Percentiles rank a stretch among this genome's conserved stretches.
phyloP scores from a whole-genome alignment of 2,797 vertebrate species.

The Lagodon rhomboides region DNA sequence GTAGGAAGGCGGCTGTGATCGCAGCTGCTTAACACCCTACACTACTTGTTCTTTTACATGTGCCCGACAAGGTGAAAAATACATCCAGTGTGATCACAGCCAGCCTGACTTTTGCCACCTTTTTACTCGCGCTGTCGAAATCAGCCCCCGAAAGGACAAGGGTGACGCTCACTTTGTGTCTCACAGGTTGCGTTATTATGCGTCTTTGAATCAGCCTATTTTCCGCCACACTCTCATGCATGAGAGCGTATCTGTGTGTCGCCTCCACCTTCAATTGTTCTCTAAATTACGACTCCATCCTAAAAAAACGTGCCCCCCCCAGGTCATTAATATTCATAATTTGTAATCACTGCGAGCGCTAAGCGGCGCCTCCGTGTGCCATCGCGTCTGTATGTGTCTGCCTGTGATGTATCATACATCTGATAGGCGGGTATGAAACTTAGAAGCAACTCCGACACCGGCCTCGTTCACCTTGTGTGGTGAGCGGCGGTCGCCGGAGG shows the following conservation, averaged over 20 bases:
- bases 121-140: not conserved
- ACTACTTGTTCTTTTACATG: constrained; percentile 2
- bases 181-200: constrained; percentile 19
- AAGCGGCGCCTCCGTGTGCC: not conserved
- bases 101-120: not conserved
- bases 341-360: constrained; percentile 59
- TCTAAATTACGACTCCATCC: constrained; percentile 62
- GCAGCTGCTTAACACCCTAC: constrained; percentile 13
- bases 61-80: constrained; percentile 16
- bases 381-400: constrained; percentile 14
- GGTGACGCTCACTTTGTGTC: not conserved
- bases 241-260: constrained; percentile 6
- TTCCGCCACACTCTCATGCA: not conserved
- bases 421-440: constrained; percentile 25
- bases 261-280: constrained; percentile 48
- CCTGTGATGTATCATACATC: constrained; percentile 36
- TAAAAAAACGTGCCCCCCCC: constrained; percentile 19
- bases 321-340: constrained; percentile 72
- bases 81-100: constrained; percentile 20
- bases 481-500: constrained; percentile 50
- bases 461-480: constrained; percentile 54
- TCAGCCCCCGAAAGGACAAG: constrained; percentile 21
- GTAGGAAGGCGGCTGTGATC: constrained; percentile 14
- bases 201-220: constrained; percentile 38
- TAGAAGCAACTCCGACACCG: constrained; percentile 12